A percentile compares a stretch with the other conserved stretches of the same genome.
Evolutionary conservation across 1,140 invertebrate species (phyloP).

Genomic region (Lycorma delicatula): DNA sequence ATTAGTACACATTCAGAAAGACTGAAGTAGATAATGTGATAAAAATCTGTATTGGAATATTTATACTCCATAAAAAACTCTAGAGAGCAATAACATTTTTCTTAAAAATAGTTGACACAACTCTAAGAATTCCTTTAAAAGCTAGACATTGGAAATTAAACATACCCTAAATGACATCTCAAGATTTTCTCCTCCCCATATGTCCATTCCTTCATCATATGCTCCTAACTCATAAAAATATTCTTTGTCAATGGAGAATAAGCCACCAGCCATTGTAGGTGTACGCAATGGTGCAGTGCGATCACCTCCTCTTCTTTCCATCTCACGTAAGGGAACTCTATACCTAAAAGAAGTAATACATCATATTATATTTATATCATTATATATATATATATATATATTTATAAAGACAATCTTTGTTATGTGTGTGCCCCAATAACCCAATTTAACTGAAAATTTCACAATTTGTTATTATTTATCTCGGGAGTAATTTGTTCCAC

Average conservation of each 20-base stretch:
- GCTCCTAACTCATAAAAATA: slow-evolving; percentile 96
- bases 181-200: slow-evolving; percentile 98
- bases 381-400: slow-evolving; percentile 1
- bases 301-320: slow-evolving; percentile 81
- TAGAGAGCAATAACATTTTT: too few relatives aligned
- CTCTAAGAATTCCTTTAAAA: too few relatives aligned
- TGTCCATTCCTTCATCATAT: slow-evolving; percentile 99
- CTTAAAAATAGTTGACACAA: too few relatives aligned
- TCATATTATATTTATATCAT: background rate
- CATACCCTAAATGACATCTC: slow-evolving; percentile 98
- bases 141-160: too few relatives aligned
- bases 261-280: slow-evolving; percentile 98
- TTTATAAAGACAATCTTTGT: slow-evolving; percentile 10
- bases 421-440: too few relatives aligned
- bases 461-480: too few relatives aligned
- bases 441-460: too few relatives aligned
- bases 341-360: slow-evolving; percentile 55
- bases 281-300: slow-evolving; percentile 83
- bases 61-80: too few relatives aligned
- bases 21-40: too few relatives aligned
- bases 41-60: too few relatives aligned
- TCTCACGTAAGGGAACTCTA: slow-evolving; percentile 88
- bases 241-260: slow-evolving; percentile 93
- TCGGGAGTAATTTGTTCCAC: too few relatives aligned
- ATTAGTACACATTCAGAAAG: too few relatives aligned